A percentile compares a stretch with the other conserved stretches of the same genome.
phyloP scores from a whole-genome alignment of 2,888 invertebrate genomes.

The Druceiella hillmani region DNA sequence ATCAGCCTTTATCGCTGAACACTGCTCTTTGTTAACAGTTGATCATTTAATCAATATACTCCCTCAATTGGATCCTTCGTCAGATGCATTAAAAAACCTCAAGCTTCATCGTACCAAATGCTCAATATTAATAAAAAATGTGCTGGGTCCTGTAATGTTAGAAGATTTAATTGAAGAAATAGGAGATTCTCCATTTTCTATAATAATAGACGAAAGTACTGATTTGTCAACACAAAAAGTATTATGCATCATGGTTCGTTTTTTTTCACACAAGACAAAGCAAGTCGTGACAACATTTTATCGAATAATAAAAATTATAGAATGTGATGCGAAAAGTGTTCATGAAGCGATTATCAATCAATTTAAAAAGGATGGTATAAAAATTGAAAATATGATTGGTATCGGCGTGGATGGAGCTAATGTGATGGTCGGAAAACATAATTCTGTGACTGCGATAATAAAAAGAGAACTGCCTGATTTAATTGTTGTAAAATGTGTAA shows the following conservation, averaged over 20 bases:
- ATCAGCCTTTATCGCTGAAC: too few relatives aligned
- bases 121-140: too few relatives aligned
- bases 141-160: too few relatives aligned
- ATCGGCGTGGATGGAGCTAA: conserved; percentile 23
- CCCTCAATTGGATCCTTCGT: too few relatives aligned
- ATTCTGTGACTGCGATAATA: too few relatives aligned
- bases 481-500: conserved; percentile 8
- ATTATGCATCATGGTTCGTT: conserved; percentile 18
- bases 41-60: too few relatives aligned
- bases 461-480: conserved; percentile 16
- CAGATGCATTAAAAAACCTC: too few relatives aligned
- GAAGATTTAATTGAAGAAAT: conserved; percentile 23
- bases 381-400: conserved; percentile 20
- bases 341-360: conserved; percentile 5
- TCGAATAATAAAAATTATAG: conserved; percentile 14
- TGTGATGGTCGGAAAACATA: conserved; percentile 22
- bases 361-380: conserved; percentile 18
- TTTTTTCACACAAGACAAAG: conserved; percentile 13
- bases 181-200: conserved; percentile 20
- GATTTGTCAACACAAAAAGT: conserved; percentile 17
- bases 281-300: conserved; percentile 21
- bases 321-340: conserved; percentile 14
- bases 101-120: too few relatives aligned
- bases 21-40: too few relatives aligned
- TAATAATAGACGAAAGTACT: conserved; percentile 24